Conservation (phyloP, 2,797 vertebrate genomes). For the Merluccius polli region DNA sequence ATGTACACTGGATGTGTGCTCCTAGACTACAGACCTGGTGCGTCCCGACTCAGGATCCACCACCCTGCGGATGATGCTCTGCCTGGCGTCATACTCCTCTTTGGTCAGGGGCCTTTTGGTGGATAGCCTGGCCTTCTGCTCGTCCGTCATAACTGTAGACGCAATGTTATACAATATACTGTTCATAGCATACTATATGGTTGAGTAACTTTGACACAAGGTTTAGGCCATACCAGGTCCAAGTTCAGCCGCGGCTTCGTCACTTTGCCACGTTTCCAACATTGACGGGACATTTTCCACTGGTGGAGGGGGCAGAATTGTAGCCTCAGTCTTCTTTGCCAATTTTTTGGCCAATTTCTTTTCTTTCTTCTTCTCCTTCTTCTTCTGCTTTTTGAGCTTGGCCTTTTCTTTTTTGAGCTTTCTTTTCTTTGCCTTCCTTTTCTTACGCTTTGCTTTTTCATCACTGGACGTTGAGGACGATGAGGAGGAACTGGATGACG, state of each 20-base stretch:
- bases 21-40: conserved; percentile 75
- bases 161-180: background rate
- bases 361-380: conserved; percentile 68
- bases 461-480: conserved; percentile 74
- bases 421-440: conserved; percentile 74
- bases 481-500: conserved; percentile 70
- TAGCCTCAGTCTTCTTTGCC: conserved; percentile 33
- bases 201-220: background rate
- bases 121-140: conserved; percentile 91
- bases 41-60: conserved; percentile 88
- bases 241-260: conserved; percentile 68
- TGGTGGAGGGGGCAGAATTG: conserved; percentile 13
- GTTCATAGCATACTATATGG: background rate
- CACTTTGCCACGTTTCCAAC: conserved; percentile 84
- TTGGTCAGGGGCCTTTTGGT: conserved; percentile 95
- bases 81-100: conserved; percentile 92
- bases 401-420: conserved; percentile 49
- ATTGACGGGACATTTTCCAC: conserved; percentile 60
- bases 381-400: conserved; percentile 63
- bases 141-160: conserved; percentile 86
- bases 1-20: background rate
- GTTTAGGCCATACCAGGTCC: conserved; percentile 77
- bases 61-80: conserved; percentile 89
- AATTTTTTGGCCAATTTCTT: conserved; percentile 65
- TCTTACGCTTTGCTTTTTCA: conserved; percentile 63